Evolutionary conservation across 2,888 invertebrate genomes (phyloP), one percentile per base, ranked within the genome.

Genomic region (Neoscelio sp.): DNA sequence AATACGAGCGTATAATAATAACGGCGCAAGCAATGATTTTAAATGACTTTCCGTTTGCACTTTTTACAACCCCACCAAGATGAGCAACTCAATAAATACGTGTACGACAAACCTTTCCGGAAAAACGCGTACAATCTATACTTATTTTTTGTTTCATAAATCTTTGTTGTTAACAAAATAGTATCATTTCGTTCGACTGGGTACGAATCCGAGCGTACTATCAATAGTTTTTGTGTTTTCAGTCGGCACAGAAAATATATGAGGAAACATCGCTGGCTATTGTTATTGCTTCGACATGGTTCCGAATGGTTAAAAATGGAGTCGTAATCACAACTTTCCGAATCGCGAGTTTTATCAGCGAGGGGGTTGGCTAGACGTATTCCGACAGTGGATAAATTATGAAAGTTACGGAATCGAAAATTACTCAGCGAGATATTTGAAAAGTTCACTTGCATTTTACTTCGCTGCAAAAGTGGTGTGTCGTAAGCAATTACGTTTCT

Each of bases 211-310:
- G 40, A 52, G 60, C 56, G 40, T 30, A 54, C 17, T 58, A 44
- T 75, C 60, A 52, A 68, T 68, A 76, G 62, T 62, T 76, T 76
- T 68, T 67, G 44, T 28, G 54, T 48, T 68, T 76, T 62, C 68
- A 46, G 52, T 75, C 58, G 42, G 30, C 15, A 26, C 23, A 58
- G 50, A 60, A 71, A 74, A 74, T 74, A 62, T 74, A 65, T 58
- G 60, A 67, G 44, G 44, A 46, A 50, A 44, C 58, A 67, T 75
- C 58, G 42, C 20, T 20, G 18, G 50, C 67, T 67, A 75, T 75
- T 75, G 75, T 75, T 67, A 75, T 74, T 65, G 48, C 74, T 65
- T 58, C 65, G 74, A 60, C 70, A 13, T 71, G 46, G 40, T 46
- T 26, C 44, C 26, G 54, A 67, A 60, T 58, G 60, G 58, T 58